Evolutionary conservation across 2,797 vertebrate genomes (phyloP).

Genomic region (Kryptolebias ocellatus): DNA sequence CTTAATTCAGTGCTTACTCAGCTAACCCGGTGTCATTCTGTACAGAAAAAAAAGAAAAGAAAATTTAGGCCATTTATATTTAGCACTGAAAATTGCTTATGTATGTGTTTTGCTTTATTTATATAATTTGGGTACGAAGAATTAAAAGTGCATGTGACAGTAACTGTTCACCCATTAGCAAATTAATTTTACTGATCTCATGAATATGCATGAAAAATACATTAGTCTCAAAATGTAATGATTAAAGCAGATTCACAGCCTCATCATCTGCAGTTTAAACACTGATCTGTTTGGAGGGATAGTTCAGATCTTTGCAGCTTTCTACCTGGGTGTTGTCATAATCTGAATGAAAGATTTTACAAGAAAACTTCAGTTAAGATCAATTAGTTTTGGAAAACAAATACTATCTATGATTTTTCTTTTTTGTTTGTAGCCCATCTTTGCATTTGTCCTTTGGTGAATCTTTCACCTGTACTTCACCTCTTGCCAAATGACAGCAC

Average conservation of each 20-base stretch:
- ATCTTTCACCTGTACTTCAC: no score
- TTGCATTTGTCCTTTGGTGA: no score
- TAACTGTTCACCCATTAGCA: slow-evolving; percentile 12
- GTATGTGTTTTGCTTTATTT: slow-evolving; percentile 18
- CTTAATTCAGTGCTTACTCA: slow-evolving; percentile 43
- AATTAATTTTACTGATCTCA: slow-evolving; percentile 1
- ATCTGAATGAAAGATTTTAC: not conserved
- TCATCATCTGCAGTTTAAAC: not conserved
- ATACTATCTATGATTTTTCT: not conserved
- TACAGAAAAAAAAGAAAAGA: not conserved
- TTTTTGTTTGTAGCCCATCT: no score
- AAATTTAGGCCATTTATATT: not conserved
- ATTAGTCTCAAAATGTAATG: not conserved
- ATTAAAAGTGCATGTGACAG: slow-evolving; percentile 1
- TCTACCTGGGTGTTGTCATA: not conserved
- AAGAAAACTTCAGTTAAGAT: not conserved
- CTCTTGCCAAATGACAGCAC: no score
- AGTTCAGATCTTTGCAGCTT: not conserved
- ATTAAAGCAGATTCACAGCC: not conserved
- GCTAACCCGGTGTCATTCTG: slow-evolving; percentile 26
- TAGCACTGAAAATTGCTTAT: slow-evolving; percentile 1
- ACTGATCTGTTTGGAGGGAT: not conserved
- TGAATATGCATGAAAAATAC: slow-evolving; percentile 18
- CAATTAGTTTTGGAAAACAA: not conserved
- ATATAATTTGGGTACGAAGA: slow-evolving; percentile 14